phyloP scores from a whole-genome alignment of 2,113 vertebrate genomes.

The Galeopterus variegatus region DNA sequence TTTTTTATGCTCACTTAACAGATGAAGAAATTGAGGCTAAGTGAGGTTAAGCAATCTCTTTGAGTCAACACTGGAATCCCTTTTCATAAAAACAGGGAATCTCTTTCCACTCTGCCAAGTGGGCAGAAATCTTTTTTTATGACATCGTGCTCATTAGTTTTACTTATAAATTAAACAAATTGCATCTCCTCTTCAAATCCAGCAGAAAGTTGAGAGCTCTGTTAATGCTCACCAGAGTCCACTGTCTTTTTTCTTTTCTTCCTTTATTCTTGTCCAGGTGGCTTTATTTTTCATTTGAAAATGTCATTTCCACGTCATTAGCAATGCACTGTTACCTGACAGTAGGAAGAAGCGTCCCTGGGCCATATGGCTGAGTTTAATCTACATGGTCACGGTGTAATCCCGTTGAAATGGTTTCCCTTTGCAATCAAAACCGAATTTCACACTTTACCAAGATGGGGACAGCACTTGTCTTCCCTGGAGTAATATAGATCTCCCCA shows the following conservation, averaged over 20 bases:
- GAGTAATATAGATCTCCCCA: constrained; percentile 84
- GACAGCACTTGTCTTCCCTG: constrained; percentile 84
- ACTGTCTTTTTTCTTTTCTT: constrained; percentile 74
- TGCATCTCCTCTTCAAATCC: constrained; percentile 75
- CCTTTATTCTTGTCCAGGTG: constrained; percentile 87
- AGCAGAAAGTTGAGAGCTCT: constrained; percentile 69
- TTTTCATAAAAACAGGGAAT: background rate
- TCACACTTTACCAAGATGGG: constrained; percentile 90
- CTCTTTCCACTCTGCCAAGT: background rate
- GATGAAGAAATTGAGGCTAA: constrained; percentile 19
- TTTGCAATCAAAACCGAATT: constrained; percentile 91
- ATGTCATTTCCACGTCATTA: constrained; percentile 89
- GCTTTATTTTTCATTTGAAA: constrained; percentile 85
- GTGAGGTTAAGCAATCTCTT: background rate
- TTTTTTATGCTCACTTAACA: background rate
- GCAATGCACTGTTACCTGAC: constrained; percentile 87
- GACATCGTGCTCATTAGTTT: constrained; percentile 60
- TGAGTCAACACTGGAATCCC: background rate
- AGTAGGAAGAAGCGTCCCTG: constrained; percentile 83
- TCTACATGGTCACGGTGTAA: constrained; percentile 89
- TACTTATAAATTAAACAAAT: constrained; percentile 84
- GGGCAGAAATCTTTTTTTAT: background rate
- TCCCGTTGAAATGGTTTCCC: constrained; percentile 88
- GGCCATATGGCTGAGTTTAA: constrained; percentile 89
- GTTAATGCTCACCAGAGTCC: constrained; percentile 61